Evolutionary conservation across 2,797 vertebrate genomes (phyloP).

Genomic region (Paratrypauchen microcephalus): DNA sequence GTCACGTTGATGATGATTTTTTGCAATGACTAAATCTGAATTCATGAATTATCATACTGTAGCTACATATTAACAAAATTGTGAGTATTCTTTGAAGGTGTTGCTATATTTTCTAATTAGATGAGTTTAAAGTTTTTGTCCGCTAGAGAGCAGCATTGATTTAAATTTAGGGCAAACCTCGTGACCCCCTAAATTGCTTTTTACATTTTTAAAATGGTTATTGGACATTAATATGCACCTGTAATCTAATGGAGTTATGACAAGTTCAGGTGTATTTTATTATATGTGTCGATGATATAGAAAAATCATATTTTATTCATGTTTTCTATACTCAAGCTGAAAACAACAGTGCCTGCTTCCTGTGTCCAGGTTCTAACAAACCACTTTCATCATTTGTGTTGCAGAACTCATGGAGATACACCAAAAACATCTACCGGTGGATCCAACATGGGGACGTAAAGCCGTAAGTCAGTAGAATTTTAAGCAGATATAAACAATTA

Average conservation of each 20-base stretch:
- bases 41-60: not conserved
- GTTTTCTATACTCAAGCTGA: too few relatives aligned
- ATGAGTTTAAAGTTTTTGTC: not conserved
- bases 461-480: not conserved
- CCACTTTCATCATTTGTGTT: not conserved
- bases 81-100: not conserved
- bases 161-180: not conserved
- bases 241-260: not conserved
- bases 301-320: too few relatives aligned
- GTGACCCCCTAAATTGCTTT: not conserved
- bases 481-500: not conserved
- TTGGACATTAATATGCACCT: not conserved
- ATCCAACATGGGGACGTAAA: not conserved
- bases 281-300: not conserved
- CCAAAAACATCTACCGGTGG: not conserved
- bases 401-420: not conserved
- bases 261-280: not conserved
- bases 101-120: not conserved
- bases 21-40: not conserved
- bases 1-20: not conserved
- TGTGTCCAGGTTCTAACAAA: not conserved
- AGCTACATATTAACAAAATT: not conserved
- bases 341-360: too few relatives aligned
- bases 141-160: constrained; percentile 8
- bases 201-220: not conserved